Conservation (phyloP, 1,140 invertebrate genomes). For the Dendroctonus valens region DNA sequence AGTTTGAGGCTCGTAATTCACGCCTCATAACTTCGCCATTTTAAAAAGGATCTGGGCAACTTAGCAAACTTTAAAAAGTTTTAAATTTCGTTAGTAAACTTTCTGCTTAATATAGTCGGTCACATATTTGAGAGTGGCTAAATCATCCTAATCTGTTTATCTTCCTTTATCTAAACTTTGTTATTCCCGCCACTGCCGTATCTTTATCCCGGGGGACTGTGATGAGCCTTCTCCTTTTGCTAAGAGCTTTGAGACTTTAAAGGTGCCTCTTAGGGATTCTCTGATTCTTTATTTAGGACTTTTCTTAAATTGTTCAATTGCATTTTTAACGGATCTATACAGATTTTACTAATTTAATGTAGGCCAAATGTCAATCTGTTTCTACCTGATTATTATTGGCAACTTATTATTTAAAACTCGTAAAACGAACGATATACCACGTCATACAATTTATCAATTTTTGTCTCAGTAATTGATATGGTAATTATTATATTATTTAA, state of each 20-base stretch:
- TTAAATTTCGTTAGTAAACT: constrained; percentile 42
- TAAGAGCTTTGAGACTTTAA: constrained; percentile 19
- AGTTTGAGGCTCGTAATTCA: constrained; percentile 25
- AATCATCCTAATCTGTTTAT: constrained; percentile 47
- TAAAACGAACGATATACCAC: too few species aligned
- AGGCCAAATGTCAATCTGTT: too few species aligned
- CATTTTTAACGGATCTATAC: too few species aligned
- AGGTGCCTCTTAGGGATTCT: neutral
- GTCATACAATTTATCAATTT: too few species aligned
- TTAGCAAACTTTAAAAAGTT: constrained; percentile 38
- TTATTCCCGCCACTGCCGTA: constrained; percentile 39
- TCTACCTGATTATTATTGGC: too few species aligned
- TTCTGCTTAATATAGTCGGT: constrained; percentile 40
- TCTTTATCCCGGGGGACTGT: constrained; percentile 39
- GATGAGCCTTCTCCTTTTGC: constrained; percentile 25
- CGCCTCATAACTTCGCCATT: constrained; percentile 29
- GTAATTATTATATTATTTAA: too few species aligned
- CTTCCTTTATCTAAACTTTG: constrained; percentile 46
- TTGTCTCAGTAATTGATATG: too few species aligned
- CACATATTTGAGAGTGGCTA: constrained; percentile 43
- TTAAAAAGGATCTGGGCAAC: constrained; percentile 30
- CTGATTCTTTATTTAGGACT: neutral
- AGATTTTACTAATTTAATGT: too few species aligned
- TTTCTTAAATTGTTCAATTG: neutral
- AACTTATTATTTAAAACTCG: too few species aligned